These are phyloP conservation scores for Lumbricus terrestris DNA, from an alignment of 2,888 invertebrate genomes.

Conservation along the genomic window DNA sequence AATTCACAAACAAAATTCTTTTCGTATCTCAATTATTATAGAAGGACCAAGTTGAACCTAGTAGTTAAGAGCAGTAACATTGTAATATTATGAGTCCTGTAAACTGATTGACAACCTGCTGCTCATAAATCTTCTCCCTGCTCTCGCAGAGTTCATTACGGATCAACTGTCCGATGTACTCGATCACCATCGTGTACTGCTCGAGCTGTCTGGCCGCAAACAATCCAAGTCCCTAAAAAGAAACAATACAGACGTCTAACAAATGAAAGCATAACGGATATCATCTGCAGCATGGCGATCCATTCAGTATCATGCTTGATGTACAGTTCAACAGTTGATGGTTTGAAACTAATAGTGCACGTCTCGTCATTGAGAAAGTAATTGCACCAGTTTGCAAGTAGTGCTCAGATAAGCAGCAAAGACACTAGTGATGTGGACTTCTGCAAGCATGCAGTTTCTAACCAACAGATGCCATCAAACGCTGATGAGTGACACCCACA, in stretches of 20 bases:
- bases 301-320: background rate
- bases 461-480: background rate
- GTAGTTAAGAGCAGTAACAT: too few relatives aligned
- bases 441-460: background rate
- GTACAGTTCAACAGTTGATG: background rate
- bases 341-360: background rate
- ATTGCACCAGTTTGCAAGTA: background rate
- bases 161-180: constrained; percentile 98
- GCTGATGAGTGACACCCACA: too few relatives aligned
- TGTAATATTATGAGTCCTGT: background rate
- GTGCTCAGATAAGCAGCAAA: background rate
- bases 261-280: background rate
- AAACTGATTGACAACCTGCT: constrained; percentile 65
- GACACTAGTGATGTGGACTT: background rate
- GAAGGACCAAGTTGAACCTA: background rate
- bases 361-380: background rate
- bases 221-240: constrained; percentile 81
- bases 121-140: constrained; percentile 92
- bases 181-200: constrained; percentile 99
- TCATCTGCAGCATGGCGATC: background rate
- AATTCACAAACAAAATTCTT: background rate
- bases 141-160: constrained; percentile 89
- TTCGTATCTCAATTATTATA: background rate
- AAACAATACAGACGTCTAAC: background rate
- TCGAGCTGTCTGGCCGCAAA: constrained; percentile 96